Conservation (phyloP, 2,113 vertebrate species). For the Xyrauchen texanus region DNA sequence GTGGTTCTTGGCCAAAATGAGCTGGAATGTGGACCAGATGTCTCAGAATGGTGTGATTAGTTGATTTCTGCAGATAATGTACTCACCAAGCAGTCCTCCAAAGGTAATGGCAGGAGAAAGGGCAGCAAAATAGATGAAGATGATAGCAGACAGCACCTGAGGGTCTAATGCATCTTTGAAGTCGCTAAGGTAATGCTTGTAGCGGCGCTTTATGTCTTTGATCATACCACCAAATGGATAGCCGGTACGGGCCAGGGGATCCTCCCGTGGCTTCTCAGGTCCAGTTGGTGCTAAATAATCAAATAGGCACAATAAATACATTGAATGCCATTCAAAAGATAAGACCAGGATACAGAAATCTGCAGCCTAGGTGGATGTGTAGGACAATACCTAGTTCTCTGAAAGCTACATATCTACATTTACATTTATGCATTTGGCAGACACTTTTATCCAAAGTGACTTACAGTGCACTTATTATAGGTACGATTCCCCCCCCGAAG, state of each 20-base stretch:
- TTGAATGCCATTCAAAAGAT: background rate
- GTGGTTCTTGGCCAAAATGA: no score
- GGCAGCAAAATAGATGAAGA: constrained; percentile 99
- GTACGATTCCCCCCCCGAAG: no score
- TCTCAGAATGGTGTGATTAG: no score
- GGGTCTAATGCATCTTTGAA: constrained; percentile 82
- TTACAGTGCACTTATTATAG: no score
- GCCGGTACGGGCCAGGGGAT: constrained; percentile 84
- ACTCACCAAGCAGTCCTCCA: constrained; percentile 88
- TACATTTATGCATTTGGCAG: no score
- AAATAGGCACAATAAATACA: background rate
- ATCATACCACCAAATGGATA: constrained; percentile 86
- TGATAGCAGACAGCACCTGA: constrained; percentile 89
- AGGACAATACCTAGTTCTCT: no score
- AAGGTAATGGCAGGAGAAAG: constrained; percentile 94
- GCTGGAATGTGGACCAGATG: no score
- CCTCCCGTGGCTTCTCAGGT: constrained; percentile 67
- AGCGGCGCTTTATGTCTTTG: constrained; percentile 85
- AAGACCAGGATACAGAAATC: background rate
- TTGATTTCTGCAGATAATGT: background rate
- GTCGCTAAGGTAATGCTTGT: constrained; percentile 88
- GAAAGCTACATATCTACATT: no score
- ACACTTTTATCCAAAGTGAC: no score
- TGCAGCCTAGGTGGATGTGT: background rate
- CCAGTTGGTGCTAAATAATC: constrained; percentile 41